Evolutionary conservation across 1,140 invertebrate genomes (phyloP).

Genomic region (Drosophila orosa): DNA sequence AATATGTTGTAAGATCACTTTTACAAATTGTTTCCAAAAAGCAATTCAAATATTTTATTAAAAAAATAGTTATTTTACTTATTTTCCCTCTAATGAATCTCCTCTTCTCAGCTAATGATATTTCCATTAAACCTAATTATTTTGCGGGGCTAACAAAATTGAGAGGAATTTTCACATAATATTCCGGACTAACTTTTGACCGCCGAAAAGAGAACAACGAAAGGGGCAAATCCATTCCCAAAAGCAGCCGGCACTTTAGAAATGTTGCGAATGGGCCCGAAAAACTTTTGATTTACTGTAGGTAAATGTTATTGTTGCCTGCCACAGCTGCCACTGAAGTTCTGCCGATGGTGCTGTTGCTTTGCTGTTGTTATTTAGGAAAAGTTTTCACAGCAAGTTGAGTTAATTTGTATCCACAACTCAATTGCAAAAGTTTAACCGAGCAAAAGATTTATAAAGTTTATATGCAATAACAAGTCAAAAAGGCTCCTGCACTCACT

Average conservation of each 20-base stretch:
- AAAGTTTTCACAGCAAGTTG: slow-evolving; percentile 72
- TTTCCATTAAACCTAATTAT: slow-evolving; percentile 36
- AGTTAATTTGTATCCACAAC: slow-evolving; percentile 82
- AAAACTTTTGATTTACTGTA: slow-evolving; percentile 66
- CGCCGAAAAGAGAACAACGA: slow-evolving; percentile 5
- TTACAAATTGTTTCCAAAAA: background rate
- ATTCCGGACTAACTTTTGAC: slow-evolving; percentile 42
- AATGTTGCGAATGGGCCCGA: slow-evolving; percentile 42
- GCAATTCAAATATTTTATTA: too few species aligned
- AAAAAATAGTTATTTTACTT: background rate
- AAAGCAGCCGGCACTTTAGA: slow-evolving; percentile 43
- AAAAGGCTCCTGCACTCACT: slow-evolving; percentile 36
- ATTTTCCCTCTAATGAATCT: background rate
- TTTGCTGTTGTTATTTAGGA: slow-evolving; percentile 65
- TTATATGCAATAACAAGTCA: slow-evolving; percentile 77
- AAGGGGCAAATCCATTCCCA: slow-evolving; percentile 20
- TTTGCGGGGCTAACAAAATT: slow-evolving; percentile 5
- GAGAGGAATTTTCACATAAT: slow-evolving; percentile 24
- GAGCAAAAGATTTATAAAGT: slow-evolving; percentile 81
- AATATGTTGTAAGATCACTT: background rate
- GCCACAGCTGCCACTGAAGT: slow-evolving; percentile 56
- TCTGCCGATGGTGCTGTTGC: slow-evolving; percentile 33
- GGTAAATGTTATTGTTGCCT: slow-evolving; percentile 72
- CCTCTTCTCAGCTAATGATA: slow-evolving; percentile 3
- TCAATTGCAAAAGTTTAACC: slow-evolving; percentile 82